Conservation (phyloP, 2,797 vertebrate species). For the Malurus leucopterus region DNA sequence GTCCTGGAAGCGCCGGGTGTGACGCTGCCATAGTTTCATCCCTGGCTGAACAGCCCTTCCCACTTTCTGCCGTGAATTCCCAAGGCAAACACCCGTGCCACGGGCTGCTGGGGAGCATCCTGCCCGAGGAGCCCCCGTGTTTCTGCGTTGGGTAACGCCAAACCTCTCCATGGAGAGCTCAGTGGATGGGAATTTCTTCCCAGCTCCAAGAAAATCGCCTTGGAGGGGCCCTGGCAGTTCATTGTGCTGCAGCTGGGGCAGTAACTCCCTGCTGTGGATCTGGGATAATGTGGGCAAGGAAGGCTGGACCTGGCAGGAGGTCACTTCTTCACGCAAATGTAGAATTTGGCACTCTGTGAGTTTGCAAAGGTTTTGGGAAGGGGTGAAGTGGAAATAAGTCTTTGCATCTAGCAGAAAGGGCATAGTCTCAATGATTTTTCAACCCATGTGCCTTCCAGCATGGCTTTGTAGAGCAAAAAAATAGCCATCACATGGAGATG, state of each 20-base stretch:
- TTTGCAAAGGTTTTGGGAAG: not conserved
- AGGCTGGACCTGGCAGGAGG: not conserved
- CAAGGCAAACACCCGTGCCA: not conserved
- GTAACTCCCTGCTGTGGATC: not conserved
- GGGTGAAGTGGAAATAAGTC: not conserved
- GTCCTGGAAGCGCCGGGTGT: not conserved
- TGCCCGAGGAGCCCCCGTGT: fast-evolving
- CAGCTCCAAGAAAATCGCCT: not conserved
- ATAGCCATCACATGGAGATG: fast-evolving
- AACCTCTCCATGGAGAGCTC: not conserved
- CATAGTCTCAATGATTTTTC: fast-evolving
- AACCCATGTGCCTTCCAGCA: not conserved
- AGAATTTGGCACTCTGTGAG: not conserved
- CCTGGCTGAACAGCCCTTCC: not conserved
- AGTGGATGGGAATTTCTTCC: fast-evolving
- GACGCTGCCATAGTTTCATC: not conserved
- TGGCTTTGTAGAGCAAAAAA: not conserved
- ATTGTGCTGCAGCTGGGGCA: not conserved
- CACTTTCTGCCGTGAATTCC: not conserved
- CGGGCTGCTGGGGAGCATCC: fast-evolving
- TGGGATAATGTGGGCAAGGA: not conserved
- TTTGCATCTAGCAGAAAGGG: not conserved
- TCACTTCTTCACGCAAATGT: not conserved
- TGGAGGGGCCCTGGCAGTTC: not conserved
- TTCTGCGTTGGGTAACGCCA: not conserved